These are phyloP conservation scores for Daboia siamensis DNA, from an alignment of 2,113 vertebrate genomes.

Conservation along the genomic window DNA sequence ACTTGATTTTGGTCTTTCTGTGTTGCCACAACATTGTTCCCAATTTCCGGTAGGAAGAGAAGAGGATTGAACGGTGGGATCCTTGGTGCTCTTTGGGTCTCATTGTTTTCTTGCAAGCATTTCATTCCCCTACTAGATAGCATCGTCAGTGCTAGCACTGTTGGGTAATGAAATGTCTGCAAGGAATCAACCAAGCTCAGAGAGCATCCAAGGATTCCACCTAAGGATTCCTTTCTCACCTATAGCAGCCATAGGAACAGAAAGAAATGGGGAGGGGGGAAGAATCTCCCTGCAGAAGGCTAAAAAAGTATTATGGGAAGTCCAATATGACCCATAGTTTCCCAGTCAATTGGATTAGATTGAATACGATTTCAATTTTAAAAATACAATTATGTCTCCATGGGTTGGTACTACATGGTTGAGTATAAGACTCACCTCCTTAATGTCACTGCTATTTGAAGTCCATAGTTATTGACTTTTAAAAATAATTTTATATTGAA, in stretches of 20 bases:
- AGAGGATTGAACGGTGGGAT: not conserved
- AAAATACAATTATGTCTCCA: not conserved
- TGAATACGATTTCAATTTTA: not conserved
- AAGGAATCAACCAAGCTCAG: not conserved
- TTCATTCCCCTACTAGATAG: not conserved
- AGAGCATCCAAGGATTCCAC: not conserved
- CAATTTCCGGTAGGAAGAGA: not conserved
- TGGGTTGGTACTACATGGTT: too few relatives aligned
- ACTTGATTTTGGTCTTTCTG: not conserved
- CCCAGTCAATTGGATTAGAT: not conserved
- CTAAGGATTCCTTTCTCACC: not conserved
- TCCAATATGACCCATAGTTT: not conserved
- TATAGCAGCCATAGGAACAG: too few relatives aligned
- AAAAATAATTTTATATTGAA: too few relatives aligned
- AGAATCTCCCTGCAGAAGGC: too few relatives aligned
- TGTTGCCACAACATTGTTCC: not conserved
- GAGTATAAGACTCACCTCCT: not conserved
- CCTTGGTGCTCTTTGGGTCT: not conserved
- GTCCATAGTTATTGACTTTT: too few relatives aligned
- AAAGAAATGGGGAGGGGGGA: too few relatives aligned
- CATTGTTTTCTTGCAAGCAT: not conserved
- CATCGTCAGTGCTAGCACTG: not conserved
- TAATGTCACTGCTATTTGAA: not conserved
- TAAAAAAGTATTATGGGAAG: too few relatives aligned
- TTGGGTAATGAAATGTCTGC: not conserved